Percentiles rank a stretch among this genome's conserved stretches.
phyloP scores from a whole-genome alignment of 2,888 invertebrate species.

The Hofmannophila pseudospretella region DNA sequence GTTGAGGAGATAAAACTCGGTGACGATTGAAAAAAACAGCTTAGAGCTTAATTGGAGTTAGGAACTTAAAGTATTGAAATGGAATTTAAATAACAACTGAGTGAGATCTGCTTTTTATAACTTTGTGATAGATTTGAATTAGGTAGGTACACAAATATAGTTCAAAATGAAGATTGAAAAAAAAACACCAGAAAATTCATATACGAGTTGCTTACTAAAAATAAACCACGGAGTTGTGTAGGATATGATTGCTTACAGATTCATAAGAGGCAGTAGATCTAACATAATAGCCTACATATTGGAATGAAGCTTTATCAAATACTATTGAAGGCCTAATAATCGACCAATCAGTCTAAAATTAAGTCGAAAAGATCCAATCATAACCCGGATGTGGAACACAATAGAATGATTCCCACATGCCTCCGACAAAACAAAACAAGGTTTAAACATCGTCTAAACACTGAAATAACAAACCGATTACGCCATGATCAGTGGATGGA shows the following conservation, averaged over 20 bases:
- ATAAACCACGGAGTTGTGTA: too few relatives aligned
- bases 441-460: slow-evolving; percentile 69
- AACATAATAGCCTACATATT: too few relatives aligned
- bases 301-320: background rate
- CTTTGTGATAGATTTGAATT: too few relatives aligned
- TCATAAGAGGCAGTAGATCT: too few relatives aligned
- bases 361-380: slow-evolving; percentile 54
- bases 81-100: too few relatives aligned
- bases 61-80: background rate
- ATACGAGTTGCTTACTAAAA: too few relatives aligned
- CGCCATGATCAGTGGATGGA: slow-evolving; percentile 34
- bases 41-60: background rate
- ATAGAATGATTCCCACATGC: slow-evolving; percentile 77
- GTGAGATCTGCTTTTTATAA: background rate
- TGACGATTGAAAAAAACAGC: slow-evolving; percentile 12
- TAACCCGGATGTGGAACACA: slow-evolving; percentile 71
- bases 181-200: too few relatives aligned
- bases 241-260: too few relatives aligned
- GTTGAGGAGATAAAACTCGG: slow-evolving; percentile 36
- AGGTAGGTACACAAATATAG: too few relatives aligned
- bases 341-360: slow-evolving; percentile 25
- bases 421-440: slow-evolving; percentile 70
- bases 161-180: too few relatives aligned
- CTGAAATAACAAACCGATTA: slow-evolving; percentile 75
- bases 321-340: background rate